Percentiles rank a stretch among this genome's conserved stretches.
Conservation (phyloP, 2,113 vertebrate species). For the Halcyon senegalensis region DNA sequence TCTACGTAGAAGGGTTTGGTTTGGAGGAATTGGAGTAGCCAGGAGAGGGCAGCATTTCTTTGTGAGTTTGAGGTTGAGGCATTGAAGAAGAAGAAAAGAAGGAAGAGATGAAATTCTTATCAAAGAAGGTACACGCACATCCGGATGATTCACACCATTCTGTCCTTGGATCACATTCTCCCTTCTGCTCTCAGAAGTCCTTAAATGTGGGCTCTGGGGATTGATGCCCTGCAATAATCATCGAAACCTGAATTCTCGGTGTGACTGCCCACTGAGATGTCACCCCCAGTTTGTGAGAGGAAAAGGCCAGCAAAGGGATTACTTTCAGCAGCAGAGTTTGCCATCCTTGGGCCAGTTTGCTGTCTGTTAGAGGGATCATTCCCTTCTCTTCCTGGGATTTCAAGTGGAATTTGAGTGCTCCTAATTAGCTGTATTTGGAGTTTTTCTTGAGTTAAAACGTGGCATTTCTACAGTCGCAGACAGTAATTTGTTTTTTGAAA, state of each 20-base stretch:
- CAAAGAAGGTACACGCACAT: background rate
- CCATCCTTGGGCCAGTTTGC: background rate
- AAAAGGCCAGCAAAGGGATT: background rate
- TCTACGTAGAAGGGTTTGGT: background rate
- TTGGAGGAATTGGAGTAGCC: background rate
- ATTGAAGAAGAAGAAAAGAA: background rate
- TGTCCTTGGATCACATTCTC: background rate
- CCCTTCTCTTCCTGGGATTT: background rate
- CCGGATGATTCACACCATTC: background rate
- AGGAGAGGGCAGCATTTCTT: slow-evolving; percentile 74
- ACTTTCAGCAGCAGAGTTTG: background rate
- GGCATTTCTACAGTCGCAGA: background rate
- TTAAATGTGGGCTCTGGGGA: background rate
- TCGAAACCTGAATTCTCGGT: background rate
- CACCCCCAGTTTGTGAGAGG: background rate
- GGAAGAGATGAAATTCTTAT: background rate
- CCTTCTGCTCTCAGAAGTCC: background rate
- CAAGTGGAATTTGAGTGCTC: background rate
- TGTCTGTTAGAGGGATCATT: background rate
- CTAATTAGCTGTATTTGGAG: background rate
- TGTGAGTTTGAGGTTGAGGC: background rate
- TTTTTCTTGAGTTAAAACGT: background rate
- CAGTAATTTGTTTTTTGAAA: background rate
- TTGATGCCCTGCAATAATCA: background rate
- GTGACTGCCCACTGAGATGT: background rate